These are phyloP conservation scores for Lithophane ornitopus DNA, from an alignment of 2,888 invertebrate species.

Conservation along the genomic window DNA sequence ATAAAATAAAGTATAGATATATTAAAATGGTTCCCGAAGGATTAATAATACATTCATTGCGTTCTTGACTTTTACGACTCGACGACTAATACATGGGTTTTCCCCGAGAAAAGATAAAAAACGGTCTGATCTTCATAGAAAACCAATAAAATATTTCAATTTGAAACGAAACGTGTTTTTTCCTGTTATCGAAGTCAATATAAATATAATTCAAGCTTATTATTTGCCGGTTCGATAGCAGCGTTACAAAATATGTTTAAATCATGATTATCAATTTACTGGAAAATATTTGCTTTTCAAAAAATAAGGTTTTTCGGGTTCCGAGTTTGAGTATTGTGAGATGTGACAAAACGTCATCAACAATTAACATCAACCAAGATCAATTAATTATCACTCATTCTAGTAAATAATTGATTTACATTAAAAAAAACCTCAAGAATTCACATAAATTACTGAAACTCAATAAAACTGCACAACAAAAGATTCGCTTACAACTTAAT, in stretches of 20 bases:
- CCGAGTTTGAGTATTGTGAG: neutral
- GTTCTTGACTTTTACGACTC: slow-evolving; percentile 48
- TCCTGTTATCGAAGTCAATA: slow-evolving; percentile 10
- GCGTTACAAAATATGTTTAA: neutral
- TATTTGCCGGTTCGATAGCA: neutral
- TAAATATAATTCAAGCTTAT: neutral
- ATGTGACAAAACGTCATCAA: neutral
- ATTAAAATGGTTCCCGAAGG: slow-evolving; percentile 12
- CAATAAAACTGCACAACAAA: slow-evolving; percentile 47
- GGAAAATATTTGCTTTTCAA: neutral
- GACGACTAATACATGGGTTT: slow-evolving; percentile 34
- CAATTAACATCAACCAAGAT: neutral
- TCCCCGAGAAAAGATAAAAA: slow-evolving; percentile 24
- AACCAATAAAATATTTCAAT: slow-evolving; percentile 4
- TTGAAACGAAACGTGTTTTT: slow-evolving; percentile 17
- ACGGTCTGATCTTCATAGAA: slow-evolving; percentile 9
- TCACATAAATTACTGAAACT: neutral
- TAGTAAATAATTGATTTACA: neutral
- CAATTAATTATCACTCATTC: neutral
- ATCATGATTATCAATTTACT: neutral
- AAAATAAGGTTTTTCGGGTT: neutral
- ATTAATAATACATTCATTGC: slow-evolving; percentile 38
- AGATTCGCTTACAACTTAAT: slow-evolving; percentile 35
- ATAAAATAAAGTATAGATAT: slow-evolving; percentile 21
- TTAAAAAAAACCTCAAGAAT: slow-evolving; percentile 9